phyloP scores from a whole-genome alignment of 2,888 invertebrate species.

The Volucella zonaria region DNA sequence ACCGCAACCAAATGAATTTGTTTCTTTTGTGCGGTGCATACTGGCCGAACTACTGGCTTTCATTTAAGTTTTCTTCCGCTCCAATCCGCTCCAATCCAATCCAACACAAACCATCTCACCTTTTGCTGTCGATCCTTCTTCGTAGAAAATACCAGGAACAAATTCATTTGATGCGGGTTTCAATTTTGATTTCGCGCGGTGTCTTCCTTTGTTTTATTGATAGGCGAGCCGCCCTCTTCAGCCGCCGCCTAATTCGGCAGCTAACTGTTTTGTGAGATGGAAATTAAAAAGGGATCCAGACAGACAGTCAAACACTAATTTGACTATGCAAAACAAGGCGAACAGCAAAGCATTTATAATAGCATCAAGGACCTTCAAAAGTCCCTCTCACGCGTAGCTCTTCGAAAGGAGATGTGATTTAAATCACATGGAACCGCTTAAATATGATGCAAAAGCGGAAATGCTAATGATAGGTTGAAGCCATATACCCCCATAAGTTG shows the following conservation, averaged over 20 bases:
- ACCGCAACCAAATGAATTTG: conserved; percentile 72
- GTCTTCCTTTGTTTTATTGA: conserved; percentile 14
- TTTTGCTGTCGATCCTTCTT: conserved; percentile 53
- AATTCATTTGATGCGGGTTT: conserved; percentile 58
- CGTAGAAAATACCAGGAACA: conserved; percentile 73
- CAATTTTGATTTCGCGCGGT: conserved; percentile 57
- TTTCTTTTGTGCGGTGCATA: conserved; percentile 54
- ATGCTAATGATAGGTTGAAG: conserved; percentile 82
- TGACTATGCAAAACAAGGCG: conserved; percentile 66
- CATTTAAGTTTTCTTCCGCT: conserved; percentile 8
- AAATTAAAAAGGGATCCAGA: conserved; percentile 60
- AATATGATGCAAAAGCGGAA: conserved; percentile 82
- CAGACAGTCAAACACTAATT: conserved; percentile 62
- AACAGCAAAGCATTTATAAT: not conserved
- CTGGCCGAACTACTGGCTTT: conserved; percentile 64
- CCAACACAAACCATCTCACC: conserved; percentile 7
- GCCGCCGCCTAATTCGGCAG: conserved; percentile 4
- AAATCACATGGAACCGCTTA: conserved; percentile 71
- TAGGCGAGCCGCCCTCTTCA: conserved; percentile 5
- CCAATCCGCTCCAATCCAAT: no score
- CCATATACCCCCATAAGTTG: conserved; percentile 66
- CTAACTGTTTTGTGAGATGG: conserved; percentile 52
- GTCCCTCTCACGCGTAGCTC: conserved; percentile 1
- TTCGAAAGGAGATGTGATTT: conserved; percentile 63
- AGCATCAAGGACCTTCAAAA: conserved; percentile 62